These are phyloP conservation scores for Pycnonotus jocosus DNA, from an alignment of 2,113 vertebrate genomes.

Conservation along the genomic window DNA sequence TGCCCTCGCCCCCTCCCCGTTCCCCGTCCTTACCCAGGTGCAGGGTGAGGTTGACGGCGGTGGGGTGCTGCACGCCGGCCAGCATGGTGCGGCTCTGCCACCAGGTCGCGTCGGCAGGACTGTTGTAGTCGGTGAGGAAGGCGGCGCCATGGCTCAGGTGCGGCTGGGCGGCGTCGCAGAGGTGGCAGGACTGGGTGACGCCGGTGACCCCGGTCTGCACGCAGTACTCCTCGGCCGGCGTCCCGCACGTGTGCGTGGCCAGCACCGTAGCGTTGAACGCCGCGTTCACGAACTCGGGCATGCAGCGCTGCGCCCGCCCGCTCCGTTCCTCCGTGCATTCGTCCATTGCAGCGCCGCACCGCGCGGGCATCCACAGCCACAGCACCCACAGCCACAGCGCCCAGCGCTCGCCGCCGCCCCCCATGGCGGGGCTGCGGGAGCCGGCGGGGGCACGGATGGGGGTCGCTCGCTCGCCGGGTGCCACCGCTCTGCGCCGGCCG, in stretches of 20 bases:
- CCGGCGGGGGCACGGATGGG: neutral
- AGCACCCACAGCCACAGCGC: constrained; percentile 23
- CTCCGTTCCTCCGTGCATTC: constrained; percentile 81
- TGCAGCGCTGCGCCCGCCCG: constrained; percentile 85
- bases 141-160: constrained; percentile 85
- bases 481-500: neutral
- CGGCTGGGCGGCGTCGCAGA: constrained; percentile 87
- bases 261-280: constrained; percentile 94
- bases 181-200: constrained; percentile 98
- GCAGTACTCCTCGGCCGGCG: constrained; percentile 95
- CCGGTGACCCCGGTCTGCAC: constrained; percentile 98
- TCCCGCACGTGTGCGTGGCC: constrained; percentile 93
- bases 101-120: constrained; percentile 95
- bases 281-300: constrained; percentile 98
- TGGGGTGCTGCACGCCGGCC: constrained; percentile 93
- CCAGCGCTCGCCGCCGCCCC: neutral
- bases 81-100: constrained; percentile 99
- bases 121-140: constrained; percentile 98
- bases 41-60: constrained; percentile 92
- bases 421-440: neutral
- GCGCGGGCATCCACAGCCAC: constrained; percentile 45
- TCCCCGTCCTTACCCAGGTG: constrained; percentile 78
- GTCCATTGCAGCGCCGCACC: constrained; percentile 83
- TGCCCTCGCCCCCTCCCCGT: neutral
- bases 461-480: neutral